Conservation (phyloP, 2,888 invertebrate species). For the Drosophila leonis region DNA sequence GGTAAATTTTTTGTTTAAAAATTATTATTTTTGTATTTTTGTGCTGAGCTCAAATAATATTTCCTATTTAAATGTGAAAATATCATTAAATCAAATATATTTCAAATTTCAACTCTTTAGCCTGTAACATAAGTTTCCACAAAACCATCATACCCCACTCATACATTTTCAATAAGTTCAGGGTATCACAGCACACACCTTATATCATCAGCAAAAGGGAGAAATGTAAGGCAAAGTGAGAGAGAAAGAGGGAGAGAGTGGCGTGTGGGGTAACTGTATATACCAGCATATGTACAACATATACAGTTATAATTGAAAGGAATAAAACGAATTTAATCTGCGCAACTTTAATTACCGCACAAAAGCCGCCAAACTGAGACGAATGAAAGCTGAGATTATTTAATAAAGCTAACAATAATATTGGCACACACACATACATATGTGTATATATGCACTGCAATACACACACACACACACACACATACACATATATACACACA, state of each 20-base stretch:
- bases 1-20: too few relatives aligned
- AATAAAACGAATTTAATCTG: conserved; percentile 55
- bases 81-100: neutral
- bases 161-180: neutral
- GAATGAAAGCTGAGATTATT: conserved; percentile 54
- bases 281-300: conserved; percentile 1
- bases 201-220: conserved; percentile 3
- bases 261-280: neutral
- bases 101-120: neutral
- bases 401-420: conserved; percentile 61
- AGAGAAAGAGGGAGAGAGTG: neutral
- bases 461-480: neutral
- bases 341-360: conserved; percentile 69
- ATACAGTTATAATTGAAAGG: conserved; percentile 10
- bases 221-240: neutral
- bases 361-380: conserved; percentile 55
- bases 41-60: too few relatives aligned
- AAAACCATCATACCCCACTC: neutral
- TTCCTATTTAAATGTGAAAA: too few relatives aligned
- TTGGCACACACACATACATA: neutral
- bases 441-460: neutral
- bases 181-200: conserved; percentile 14
- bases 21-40: too few relatives aligned
- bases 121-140: neutral
- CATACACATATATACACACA: neutral